Percentiles rank a stretch among this genome's conserved stretches.
Evolutionary conservation across 2,797 vertebrate species (phyloP).

Genomic region (Gorsachius magnificus): DNA sequence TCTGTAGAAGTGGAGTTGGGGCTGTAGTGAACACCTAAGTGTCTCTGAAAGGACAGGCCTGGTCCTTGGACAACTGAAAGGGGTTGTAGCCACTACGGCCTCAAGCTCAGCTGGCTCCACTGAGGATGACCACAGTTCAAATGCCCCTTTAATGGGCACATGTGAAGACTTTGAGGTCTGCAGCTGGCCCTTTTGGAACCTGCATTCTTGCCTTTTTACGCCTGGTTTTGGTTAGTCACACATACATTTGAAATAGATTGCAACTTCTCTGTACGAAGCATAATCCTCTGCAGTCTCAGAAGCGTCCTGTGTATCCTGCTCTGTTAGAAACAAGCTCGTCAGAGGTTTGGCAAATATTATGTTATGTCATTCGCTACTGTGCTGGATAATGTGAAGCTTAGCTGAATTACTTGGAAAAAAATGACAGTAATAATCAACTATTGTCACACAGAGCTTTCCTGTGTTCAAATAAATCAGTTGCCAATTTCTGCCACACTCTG

Average conservation of each 20-base stretch:
- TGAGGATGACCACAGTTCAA: neutral
- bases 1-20: neutral
- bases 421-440: constrained; percentile 13
- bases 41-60: neutral
- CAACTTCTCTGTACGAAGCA: neutral
- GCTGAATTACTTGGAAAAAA: constrained; percentile 23
- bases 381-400: constrained; percentile 1
- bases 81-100: neutral
- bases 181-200: neutral
- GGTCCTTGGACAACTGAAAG: neutral
- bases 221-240: neutral
- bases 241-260: neutral
- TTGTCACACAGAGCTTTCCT: neutral
- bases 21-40: neutral
- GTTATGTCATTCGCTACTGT: neutral
- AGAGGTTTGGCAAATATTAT: neutral
- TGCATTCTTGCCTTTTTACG: neutral
- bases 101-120: neutral
- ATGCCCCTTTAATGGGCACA: accelerated
- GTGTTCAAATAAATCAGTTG: constrained; percentile 8
- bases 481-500: neutral
- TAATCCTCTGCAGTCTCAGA: neutral
- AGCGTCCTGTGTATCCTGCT: neutral
- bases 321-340: neutral
- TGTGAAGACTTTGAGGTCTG: neutral